Evolutionary conservation across 2,888 invertebrate species (phyloP).

Genomic region (Xylophagus ater): DNA sequence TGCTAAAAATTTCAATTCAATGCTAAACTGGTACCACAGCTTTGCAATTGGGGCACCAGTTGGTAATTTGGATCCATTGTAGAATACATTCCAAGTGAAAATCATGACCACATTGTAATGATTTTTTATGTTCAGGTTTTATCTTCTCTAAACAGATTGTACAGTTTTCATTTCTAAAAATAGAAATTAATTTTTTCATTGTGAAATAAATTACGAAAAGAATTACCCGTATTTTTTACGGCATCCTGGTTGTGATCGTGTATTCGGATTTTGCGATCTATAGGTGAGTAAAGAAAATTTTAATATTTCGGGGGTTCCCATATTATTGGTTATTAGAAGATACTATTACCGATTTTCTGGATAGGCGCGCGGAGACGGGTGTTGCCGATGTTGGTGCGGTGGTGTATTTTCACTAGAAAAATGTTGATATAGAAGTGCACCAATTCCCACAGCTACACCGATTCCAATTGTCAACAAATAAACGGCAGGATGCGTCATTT

Average conservation of each 20-base stretch:
- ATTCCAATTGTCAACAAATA: conserved; percentile 7
- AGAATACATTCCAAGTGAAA: conserved; percentile 4
- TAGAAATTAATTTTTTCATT: too few relatives aligned
- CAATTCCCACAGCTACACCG: conserved; percentile 10
- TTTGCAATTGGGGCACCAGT: conserved; percentile 7
- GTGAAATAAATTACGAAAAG: neutral
- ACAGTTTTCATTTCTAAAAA: conserved; percentile 4
- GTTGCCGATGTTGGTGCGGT: neutral
- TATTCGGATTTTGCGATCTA: too few relatives aligned
- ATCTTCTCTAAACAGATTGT: conserved; percentile 4
- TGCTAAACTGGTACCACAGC: too few relatives aligned
- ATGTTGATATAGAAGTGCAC: too few relatives aligned
- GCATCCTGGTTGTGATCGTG: too few relatives aligned
- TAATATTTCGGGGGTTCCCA: too few relatives aligned
- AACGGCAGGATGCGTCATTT: conserved; percentile 11
- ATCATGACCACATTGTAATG: conserved; percentile 7
- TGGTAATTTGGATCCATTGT: conserved; percentile 1
- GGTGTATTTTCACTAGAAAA: conserved; percentile 5
- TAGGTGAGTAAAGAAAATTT: too few relatives aligned
- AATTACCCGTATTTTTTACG: too few relatives aligned
- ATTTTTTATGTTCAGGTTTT: conserved; percentile 1
- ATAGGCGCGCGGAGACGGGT: neutral
- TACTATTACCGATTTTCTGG: too few relatives aligned
- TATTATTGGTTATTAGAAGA: too few relatives aligned
- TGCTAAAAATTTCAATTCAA: too few relatives aligned